Conservation (phyloP, 2,888 invertebrate genomes). For the Diogma glabrata region DNA sequence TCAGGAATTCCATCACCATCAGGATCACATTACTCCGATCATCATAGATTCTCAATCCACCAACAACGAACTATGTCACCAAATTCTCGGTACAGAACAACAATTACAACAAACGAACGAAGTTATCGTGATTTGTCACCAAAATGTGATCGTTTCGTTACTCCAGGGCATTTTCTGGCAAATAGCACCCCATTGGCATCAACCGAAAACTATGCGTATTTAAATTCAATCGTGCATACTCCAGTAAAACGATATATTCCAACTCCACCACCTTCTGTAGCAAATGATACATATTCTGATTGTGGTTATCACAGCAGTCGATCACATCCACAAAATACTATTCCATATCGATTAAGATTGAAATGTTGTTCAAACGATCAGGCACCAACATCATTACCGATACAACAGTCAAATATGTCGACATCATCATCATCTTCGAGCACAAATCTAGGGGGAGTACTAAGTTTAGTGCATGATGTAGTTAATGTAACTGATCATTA, state of each 20-base stretch:
- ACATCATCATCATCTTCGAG: slow-evolving; percentile 5
- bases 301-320: slow-evolving; percentile 16
- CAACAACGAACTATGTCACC: slow-evolving; percentile 30
- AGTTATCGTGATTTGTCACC: slow-evolving; percentile 29
- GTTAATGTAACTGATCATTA: slow-evolving; percentile 23
- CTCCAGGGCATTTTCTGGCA: slow-evolving; percentile 25
- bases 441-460: slow-evolving; percentile 18
- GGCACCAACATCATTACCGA: slow-evolving; percentile 3
- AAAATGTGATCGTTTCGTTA: slow-evolving; percentile 24
- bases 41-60: slow-evolving; percentile 9
- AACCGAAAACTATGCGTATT: slow-evolving; percentile 30
- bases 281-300: slow-evolving; percentile 13
- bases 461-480: slow-evolving; percentile 3
- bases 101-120: slow-evolving; percentile 4
- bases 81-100: slow-evolving; percentile 26
- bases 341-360: slow-evolving; percentile 30
- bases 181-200: slow-evolving; percentile 28
- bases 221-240: slow-evolving; percentile 35
- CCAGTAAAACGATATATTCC: slow-evolving; percentile 37
- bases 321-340: slow-evolving; percentile 21
- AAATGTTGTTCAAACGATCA: slow-evolving; percentile 30
- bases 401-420: slow-evolving; percentile 2
- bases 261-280: slow-evolving; percentile 31
- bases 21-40: slow-evolving; percentile 13
- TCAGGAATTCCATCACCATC: slow-evolving; percentile 12